Evolutionary conservation across 1,140 invertebrate species (phyloP), one percentile per base, ranked within the genome.

Genomic region (Drosophila tsacasi): DNA sequence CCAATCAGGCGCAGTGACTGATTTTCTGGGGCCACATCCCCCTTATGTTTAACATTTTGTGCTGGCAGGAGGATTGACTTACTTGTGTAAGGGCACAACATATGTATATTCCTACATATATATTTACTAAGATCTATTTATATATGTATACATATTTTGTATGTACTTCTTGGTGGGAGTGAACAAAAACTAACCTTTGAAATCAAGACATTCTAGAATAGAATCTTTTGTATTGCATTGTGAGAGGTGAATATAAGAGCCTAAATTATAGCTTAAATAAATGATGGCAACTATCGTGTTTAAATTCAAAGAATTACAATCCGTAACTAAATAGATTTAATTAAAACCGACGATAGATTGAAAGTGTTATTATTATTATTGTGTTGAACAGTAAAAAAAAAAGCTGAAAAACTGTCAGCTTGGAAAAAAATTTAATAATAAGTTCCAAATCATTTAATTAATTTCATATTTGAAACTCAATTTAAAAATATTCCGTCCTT

Each of bases 1-100:
- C 82, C 83, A 85, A 87, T 85, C 82, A 75, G 68, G 67, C 57
- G 59, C 63, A 66, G 54, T 39, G 44, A 81, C 32, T 66, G 55
- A 19, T 64, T 65, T 75, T 57, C 54, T 57, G 42, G 59, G 73
- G 71, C 73, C 71, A 57, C 54, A 76, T 46, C 59, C 40, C 52
- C 37, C 42, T 42, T 64, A 25, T 39, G 21, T 57, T 50, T 50
- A 32, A 30, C 37, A 35, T 37, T 37, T 58, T 52, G 30, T 7
- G 21, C 47, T 50, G 35, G 30, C 35, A 49, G 35, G 40, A 57
- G 40, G 55, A 68, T 49, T 77, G 47, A 47, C 44, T 59, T 32
- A 58, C 55, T 55, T 55, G 32, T 80, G 76, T 79, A 64, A 79
- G 67, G 77, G 62, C 76, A 72, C 49, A 59, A 66, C 35, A 57